Evolutionary conservation across 2,797 vertebrate species (phyloP), one percentile per base, ranked within the genome.

Genomic region (Sternarchorhynchus goeldii): DNA sequence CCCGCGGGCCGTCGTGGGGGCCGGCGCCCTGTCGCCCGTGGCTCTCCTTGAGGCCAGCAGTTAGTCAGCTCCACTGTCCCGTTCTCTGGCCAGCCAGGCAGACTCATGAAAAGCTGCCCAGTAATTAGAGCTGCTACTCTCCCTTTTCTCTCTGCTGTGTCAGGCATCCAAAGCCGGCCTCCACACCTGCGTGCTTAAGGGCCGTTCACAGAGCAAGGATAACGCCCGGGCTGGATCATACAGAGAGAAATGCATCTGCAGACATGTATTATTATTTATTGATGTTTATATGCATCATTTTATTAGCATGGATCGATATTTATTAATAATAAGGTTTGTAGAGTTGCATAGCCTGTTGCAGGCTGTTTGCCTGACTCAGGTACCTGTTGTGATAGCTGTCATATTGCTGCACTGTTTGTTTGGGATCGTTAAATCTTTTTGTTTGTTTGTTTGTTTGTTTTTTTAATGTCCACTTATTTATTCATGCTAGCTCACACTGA

Each of bases 91-190:
- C 70, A 20, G 53, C 63, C 72, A 39, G 79, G 59, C 68, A 62
- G 72, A n/a, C 17, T 62, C 75, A 70, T 58, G 25, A 36, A 82
- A 57, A 41, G n/a, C 25, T 50, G 75, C 50, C 45, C 29, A 62
- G 73, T 85, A 85, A 85, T 83, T 85, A 85, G 34, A 73, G 57
- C 66, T 36, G 63, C 50, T 67, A n/a, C 63, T 80, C 77, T 64
- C 62, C 45, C 63, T 63, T 63, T 77, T 62, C 56, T 62, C 45
- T 75, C 66, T 53, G 18, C 74, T 31, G 8, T 72, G 21, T 80
- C 70, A 71, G 63, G 34, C 16, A 8, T 65, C 21, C 6, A 58
- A 78, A 53, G 36, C 34, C 2, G 31, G 31, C 39, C 17, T 14
- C 34, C 6, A 31, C 29, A 70, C 58, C 31, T 41, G 53, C 5